Base-by-base conservation (phyloP, 1,140 invertebrate species). In the Dreissena rostriformis region DNA sequence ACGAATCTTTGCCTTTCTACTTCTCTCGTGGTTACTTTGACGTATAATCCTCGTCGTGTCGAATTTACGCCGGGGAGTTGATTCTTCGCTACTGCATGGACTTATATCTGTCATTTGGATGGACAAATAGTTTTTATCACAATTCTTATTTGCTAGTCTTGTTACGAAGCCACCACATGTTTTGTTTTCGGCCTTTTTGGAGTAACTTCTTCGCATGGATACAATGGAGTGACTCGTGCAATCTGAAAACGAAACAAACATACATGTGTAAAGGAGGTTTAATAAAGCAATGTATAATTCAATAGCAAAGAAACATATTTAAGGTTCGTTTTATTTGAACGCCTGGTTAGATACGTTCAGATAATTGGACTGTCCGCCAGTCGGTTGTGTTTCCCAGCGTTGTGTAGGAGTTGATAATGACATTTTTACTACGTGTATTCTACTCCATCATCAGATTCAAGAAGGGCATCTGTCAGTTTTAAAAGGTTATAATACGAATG, bases 11-110 rank as follows among this genome's bases (percentile, higher is more conserved):
- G 96, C 96, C 87, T 96, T 95, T 49, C 97, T 96, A 88, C 96
- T 96, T 89, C 96, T 96, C 85, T 96, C 96, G 89, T 96, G 96
- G 90, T 97, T 96, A 79, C 96, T 96, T 81, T 90, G 90, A 17
- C 91, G 82, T 70, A 91, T 88, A 63, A 79, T 57, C 29, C 82
- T 51, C 15, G 82, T 80, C n/a, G 63, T 63, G 28, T 84, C 78
- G 15, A 75, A n/a, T 26, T 80, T 86, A 6, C 57, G 57, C 15
- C 81, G 73, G 11, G 86, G 86, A 17, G 82, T 81, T 10, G 86
- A 84, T 52, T 86, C 86, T 49, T 79, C 77, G 28, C 86, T 86
- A 22, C 76, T 76, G 70, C 82, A 84, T 29, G 77, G 77, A n/a
- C 66, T 70, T 17, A 79, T 79, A 52, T 79, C 77, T 22, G 68